These are phyloP conservation scores for Meloidogyne chitwoodi DNA, from an alignment of 1,140 invertebrate species.

Conservation along the genomic window DNA sequence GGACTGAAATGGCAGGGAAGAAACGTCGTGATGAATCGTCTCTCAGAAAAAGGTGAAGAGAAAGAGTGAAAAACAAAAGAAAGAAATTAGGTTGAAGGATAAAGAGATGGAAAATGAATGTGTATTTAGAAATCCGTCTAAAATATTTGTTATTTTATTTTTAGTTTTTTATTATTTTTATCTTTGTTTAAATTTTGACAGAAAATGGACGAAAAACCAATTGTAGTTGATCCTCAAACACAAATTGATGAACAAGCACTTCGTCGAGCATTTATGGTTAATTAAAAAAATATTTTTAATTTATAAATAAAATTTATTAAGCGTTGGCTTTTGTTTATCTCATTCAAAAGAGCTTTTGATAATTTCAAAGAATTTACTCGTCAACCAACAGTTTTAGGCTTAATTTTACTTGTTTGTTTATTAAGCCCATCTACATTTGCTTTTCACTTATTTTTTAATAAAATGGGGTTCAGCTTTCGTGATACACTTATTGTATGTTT, in stretches of 20 bases:
- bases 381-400: neutral
- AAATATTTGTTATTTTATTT: neutral
- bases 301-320: neutral
- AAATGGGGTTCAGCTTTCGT: neutral
- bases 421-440: neutral
- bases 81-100: too few relatives aligned
- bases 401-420: neutral
- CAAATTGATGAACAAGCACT: neutral
- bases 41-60: too few relatives aligned
- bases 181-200: neutral
- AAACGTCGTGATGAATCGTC: too few relatives aligned
- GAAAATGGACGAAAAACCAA: neutral
- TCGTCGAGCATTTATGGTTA: neutral
- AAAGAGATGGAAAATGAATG: too few relatives aligned
- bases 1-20: too few relatives aligned
- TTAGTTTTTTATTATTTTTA: neutral
- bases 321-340: neutral
- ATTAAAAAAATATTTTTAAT: neutral
- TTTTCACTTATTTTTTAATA: neutral
- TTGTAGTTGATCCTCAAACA: neutral
- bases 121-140: too few relatives aligned
- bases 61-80: too few relatives aligned
- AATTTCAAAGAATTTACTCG: neutral
- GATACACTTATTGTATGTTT: neutral
- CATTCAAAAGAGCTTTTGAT: neutral